Base-by-base conservation (phyloP, 2,797 vertebrate genomes). In the Crotalus adamanteus region DNA sequence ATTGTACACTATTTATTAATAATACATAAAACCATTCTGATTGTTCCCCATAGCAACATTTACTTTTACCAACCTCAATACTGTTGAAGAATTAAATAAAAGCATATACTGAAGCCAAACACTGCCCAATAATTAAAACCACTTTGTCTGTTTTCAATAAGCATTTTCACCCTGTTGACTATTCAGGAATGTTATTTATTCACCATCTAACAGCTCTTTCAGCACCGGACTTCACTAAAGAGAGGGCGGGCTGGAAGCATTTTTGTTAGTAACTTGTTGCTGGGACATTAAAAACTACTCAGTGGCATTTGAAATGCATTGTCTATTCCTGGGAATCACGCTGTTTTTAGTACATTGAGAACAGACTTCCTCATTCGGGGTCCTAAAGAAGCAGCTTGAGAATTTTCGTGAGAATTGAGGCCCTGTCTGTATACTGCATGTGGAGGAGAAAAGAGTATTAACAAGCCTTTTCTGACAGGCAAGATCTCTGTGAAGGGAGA, bases 271-370 rank as follows among this genome's bases (percentile, higher is more conserved):
- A 22, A 42, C 28, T 59, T 92, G 73, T 91, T 92, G 89, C 78
- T 85, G 42, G 89, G 87, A 91, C 69, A 56, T 87, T 61, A 91
- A 89, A 55, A 93, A 13, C 86, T 16, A 20, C 37, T 87, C 83
- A 56, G 11, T 0, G 6, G 37, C 59, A 60, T 1, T 60, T 94
- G 14, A 56, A 26, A 31, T 0, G 18, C 3, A 61, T 78, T 89
- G 90, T 86, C 55, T 73, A 0, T 0, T 42, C 65, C 88, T 91
- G 92, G 90, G 56, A 89, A 92, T 51, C 56, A 20, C 42, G 20
- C 1, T 11, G 60, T 56, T 88, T 65, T 57, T 1, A 0, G 83
- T 60, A 65, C 59, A 59, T 47, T 47, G 78, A 88, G 0, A 63
- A n/a, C 28, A 73, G n/a, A 60, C 87, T 18, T 56, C 14, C 83